Percentiles rank a stretch among this genome's conserved stretches.
Evolutionary conservation across 2,888 invertebrate species (phyloP).

Genomic region (Pachydiplax longipennis): DNA sequence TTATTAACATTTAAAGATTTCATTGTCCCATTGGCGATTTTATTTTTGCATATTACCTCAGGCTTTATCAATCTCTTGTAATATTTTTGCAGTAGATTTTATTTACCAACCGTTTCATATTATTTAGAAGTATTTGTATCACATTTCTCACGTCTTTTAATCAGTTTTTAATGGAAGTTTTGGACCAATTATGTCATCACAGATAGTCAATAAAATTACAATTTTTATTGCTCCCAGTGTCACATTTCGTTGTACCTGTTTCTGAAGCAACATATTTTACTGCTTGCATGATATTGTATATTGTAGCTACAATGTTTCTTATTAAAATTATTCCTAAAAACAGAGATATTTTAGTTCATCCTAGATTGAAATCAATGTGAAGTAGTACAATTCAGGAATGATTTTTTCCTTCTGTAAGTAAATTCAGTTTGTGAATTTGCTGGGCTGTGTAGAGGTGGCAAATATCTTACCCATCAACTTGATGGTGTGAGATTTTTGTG

Average conservation of each 20-base stretch:
- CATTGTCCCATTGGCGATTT: neutral
- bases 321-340: constrained; percentile 10
- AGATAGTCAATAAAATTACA: neutral
- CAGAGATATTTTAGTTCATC: neutral
- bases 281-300: constrained; percentile 13
- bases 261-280: neutral
- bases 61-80: constrained; percentile 27
- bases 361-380: neutral
- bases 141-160: neutral
- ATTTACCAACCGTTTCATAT: constrained; percentile 3
- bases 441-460: neutral
- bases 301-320: neutral
- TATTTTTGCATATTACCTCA: constrained; percentile 36
- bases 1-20: constrained; percentile 65
- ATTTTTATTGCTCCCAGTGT: neutral
- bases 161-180: constrained; percentile 6
- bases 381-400: neutral
- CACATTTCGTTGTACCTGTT: neutral
- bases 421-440: neutral
- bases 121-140: constrained; percentile 23
- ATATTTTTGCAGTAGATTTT: neutral
- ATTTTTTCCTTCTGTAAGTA: neutral
- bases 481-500: too few species aligned
- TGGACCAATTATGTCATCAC: constrained; percentile 37
- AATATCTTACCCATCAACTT: too few species aligned